phyloP scores from a whole-genome alignment of 2,888 invertebrate species.

The Himalopsyche tibetana region DNA sequence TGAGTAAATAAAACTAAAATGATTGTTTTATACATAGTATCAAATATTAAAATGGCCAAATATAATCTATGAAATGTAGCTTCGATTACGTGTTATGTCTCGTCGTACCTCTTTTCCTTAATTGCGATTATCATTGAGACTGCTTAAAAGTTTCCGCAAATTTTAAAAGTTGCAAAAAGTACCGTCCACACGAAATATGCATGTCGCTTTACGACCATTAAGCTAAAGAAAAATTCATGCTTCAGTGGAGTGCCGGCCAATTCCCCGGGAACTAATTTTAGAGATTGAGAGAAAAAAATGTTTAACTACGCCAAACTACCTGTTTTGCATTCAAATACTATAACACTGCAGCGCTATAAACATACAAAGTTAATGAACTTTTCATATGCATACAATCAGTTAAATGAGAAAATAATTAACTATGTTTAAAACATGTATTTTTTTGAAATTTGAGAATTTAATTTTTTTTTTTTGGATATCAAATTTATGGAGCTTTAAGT shows the following conservation, averaged over 20 bases:
- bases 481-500: too few species aligned
- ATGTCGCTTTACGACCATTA: slow-evolving; percentile 59
- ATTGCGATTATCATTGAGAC: slow-evolving; percentile 33
- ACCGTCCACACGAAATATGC: slow-evolving; percentile 9
- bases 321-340: background rate
- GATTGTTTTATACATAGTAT: too few species aligned
- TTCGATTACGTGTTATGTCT: too few species aligned
- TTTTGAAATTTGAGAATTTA: too few species aligned
- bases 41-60: too few species aligned
- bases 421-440: too few species aligned
- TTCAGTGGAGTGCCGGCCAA: slow-evolving; percentile 39
- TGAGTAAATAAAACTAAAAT: too few species aligned
- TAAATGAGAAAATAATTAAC: too few species aligned
- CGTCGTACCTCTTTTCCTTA: background rate
- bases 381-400: background rate
- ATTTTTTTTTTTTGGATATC: too few species aligned
- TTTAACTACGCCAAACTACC: slow-evolving; percentile 1
- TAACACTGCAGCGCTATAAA: background rate
- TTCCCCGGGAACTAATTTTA: slow-evolving; percentile 62
- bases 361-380: background rate
- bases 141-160: background rate
- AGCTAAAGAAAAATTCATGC: slow-evolving; percentile 61
- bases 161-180: slow-evolving; percentile 38
- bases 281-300: slow-evolving; percentile 53
- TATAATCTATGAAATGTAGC: too few species aligned